Conservation (phyloP, 2,113 vertebrate species). For the Phylloscopus trochiloides region DNA sequence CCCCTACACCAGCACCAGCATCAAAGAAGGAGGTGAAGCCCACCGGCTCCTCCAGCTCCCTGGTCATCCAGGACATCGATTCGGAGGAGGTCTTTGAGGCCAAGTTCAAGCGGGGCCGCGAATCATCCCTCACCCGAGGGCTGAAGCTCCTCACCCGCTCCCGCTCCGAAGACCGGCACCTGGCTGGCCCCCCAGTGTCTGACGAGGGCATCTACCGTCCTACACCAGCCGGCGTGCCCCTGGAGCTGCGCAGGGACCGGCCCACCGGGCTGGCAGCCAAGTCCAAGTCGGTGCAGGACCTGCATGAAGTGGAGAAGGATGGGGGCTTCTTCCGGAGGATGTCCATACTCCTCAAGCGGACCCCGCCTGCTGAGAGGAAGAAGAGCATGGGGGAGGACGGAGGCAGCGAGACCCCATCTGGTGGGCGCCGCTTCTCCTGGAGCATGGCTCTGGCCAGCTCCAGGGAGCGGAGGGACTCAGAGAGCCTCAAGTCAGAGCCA, state of each 20-base stretch:
- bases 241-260: slow-evolving; percentile 78
- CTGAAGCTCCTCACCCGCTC: slow-evolving; percentile 86
- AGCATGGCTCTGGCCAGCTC: slow-evolving; percentile 75
- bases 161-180: slow-evolving; percentile 84
- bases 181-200: slow-evolving; percentile 40
- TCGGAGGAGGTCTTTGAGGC: slow-evolving; percentile 96
- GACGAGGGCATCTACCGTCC: slow-evolving; percentile 93
- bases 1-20: background rate
- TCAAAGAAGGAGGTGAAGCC: background rate
- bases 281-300: slow-evolving; percentile 93
- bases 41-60: background rate
- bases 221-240: slow-evolving; percentile 83
- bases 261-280: slow-evolving; percentile 78
- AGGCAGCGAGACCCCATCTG: slow-evolving; percentile 59
- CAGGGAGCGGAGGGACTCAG: slow-evolving; percentile 79
- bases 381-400: slow-evolving; percentile 78
- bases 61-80: slow-evolving; percentile 82
- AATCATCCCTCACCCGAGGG: slow-evolving; percentile 87
- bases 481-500: slow-evolving; percentile 74
- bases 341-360: slow-evolving; percentile 80
- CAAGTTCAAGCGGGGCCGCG: slow-evolving; percentile 88
- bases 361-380: slow-evolving; percentile 83
- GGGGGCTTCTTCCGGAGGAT: slow-evolving; percentile 89
- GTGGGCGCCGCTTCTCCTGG: slow-evolving; percentile 81
- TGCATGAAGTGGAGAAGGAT: slow-evolving; percentile 86